These are phyloP conservation scores for Leptinotarsa undecemlineata DNA, from an alignment of 1,140 invertebrate species.

Conservation along the genomic window DNA sequence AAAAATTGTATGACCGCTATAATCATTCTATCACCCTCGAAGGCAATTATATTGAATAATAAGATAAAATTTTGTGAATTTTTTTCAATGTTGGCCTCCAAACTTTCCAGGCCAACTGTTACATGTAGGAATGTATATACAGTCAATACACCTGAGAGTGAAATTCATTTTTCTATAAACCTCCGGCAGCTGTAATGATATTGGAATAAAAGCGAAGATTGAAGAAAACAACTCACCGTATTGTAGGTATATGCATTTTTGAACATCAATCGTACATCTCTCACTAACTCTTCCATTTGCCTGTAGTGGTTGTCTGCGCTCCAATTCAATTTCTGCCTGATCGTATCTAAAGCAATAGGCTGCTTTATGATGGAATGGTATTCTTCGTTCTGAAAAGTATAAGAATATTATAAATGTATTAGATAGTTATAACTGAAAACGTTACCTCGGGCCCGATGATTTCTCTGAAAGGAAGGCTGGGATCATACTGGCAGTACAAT, in stretches of 20 bases:
- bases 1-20: too few relatives aligned
- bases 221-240: conserved; percentile 65
- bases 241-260: conserved; percentile 85
- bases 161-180: too few relatives aligned
- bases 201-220: too few relatives aligned
- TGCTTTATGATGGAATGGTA: conserved; percentile 77
- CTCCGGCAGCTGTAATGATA: too few relatives aligned
- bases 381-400: conserved; percentile 66
- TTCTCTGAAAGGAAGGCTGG: conserved; percentile 84
- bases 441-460: conserved; percentile 74
- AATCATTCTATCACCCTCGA: too few relatives aligned
- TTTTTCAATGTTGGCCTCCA: too few relatives aligned
- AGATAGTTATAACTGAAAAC: background rate
- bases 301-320: conserved; percentile 73
- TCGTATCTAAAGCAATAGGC: conserved; percentile 83
- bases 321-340: conserved; percentile 77
- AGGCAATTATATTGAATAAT: too few relatives aligned
- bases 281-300: conserved; percentile 74
- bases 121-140: too few relatives aligned
- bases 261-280: conserved; percentile 84
- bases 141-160: too few relatives aligned
- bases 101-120: too few relatives aligned
- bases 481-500: conserved; percentile 87
- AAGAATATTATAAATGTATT: conserved; percentile 24
- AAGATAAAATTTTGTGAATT: too few relatives aligned